phyloP scores from a whole-genome alignment of 2,888 invertebrate genomes.

The Miltochrista miniata region DNA sequence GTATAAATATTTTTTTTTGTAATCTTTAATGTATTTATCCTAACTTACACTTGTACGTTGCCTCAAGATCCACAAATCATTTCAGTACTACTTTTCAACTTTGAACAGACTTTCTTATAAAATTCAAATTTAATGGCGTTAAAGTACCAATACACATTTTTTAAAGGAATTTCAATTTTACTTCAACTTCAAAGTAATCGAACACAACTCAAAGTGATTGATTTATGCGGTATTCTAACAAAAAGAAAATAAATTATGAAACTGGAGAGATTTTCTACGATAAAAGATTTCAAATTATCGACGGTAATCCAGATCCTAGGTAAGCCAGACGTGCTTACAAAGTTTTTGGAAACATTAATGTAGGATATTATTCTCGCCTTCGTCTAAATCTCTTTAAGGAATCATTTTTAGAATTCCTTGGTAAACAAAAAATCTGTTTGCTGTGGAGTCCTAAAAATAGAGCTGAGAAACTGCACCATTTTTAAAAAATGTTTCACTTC shows the following conservation, averaged over 20 bases:
- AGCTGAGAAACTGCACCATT: too few relatives aligned
- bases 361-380: too few relatives aligned
- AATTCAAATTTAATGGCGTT: not conserved
- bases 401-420: too few relatives aligned
- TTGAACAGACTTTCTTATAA: not conserved
- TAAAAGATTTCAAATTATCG: slow-evolving; percentile 34
- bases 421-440: too few relatives aligned
- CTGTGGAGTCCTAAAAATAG: too few relatives aligned
- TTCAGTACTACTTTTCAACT: too few relatives aligned
- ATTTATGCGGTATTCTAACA: slow-evolving; percentile 23
- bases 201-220: slow-evolving; percentile 28
- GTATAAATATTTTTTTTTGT: too few relatives aligned
- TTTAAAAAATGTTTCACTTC: too few relatives aligned
- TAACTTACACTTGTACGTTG: too few relatives aligned
- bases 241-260: slow-evolving; percentile 30
- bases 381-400: too few relatives aligned
- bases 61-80: too few relatives aligned
- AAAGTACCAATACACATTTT: slow-evolving; percentile 8
- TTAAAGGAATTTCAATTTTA: slow-evolving; percentile 8
- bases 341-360: not conserved
- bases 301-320: slow-evolving; percentile 17
- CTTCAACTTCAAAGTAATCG: slow-evolving; percentile 16
- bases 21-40: too few relatives aligned
- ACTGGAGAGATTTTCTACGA: slow-evolving; percentile 23
- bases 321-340: slow-evolving; percentile 13